These are phyloP conservation scores for Mesorhabditis sp. DNA, from an alignment of 2,888 invertebrate genomes.

Conservation along the genomic window DNA sequence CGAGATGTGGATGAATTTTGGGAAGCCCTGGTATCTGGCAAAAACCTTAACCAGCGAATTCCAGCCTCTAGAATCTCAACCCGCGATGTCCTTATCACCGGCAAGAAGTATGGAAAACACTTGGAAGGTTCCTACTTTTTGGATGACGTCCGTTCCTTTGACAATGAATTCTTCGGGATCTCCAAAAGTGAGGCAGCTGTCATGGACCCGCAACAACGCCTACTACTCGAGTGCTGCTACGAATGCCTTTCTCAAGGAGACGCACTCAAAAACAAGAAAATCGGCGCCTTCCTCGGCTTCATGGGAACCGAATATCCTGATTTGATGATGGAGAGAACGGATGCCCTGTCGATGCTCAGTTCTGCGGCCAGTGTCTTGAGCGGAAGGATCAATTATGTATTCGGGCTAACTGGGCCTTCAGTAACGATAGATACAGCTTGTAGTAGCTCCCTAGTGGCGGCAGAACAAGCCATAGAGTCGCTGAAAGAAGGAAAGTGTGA, in stretches of 20 bases:
- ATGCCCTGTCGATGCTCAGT: slow-evolving; percentile 41
- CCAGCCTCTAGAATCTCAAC: slow-evolving; percentile 43
- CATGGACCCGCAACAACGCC: slow-evolving; percentile 54
- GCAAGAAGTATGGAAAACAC: slow-evolving; percentile 30
- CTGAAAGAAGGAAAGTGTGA: slow-evolving; percentile 83
- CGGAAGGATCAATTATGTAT: slow-evolving; percentile 46
- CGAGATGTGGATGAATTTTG: slow-evolving; percentile 40
- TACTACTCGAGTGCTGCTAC: slow-evolving; percentile 46
- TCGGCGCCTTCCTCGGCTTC: slow-evolving; percentile 44
- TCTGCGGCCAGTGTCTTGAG: slow-evolving; percentile 39
- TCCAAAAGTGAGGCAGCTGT: slow-evolving; percentile 46
- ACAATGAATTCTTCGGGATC: slow-evolving; percentile 49
- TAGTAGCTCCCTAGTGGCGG: slow-evolving; percentile 86
- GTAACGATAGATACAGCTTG: slow-evolving; percentile 93
- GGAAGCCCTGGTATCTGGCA: slow-evolving; percentile 39
- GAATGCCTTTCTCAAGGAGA: not conserved
- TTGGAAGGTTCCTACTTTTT: slow-evolving; percentile 53
- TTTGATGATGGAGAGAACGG: slow-evolving; percentile 22
- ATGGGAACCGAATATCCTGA: slow-evolving; percentile 54
- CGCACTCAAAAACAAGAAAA: slow-evolving; percentile 5
- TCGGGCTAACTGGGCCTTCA: slow-evolving; percentile 68
- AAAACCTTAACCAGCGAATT: slow-evolving; percentile 35
- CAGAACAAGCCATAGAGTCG: slow-evolving; percentile 70
- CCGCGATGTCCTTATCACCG: slow-evolving; percentile 38
- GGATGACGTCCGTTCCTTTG: slow-evolving; percentile 35